A percentile compares a stretch with the other conserved stretches of the same genome.
phyloP scores from a whole-genome alignment of 2,888 invertebrate species.

The Apoda limacodes region DNA sequence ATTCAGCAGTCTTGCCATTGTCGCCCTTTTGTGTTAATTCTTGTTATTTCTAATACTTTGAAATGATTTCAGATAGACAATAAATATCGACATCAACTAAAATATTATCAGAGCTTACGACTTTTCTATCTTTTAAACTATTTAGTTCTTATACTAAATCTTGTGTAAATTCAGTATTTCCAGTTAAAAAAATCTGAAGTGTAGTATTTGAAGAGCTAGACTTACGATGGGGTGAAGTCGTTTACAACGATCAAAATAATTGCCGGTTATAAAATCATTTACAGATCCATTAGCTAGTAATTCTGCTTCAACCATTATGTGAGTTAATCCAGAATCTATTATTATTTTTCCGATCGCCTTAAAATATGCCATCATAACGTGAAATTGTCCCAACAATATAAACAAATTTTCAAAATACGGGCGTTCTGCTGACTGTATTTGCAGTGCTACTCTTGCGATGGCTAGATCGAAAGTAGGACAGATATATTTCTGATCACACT shows the following conservation, averaged over 20 bases:
- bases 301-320: slow-evolving; percentile 20
- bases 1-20: slow-evolving; percentile 13
- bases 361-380: slow-evolving; percentile 13
- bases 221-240: slow-evolving; percentile 21
- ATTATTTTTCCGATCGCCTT: slow-evolving; percentile 16
- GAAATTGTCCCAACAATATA: slow-evolving; percentile 13
- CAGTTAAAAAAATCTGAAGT: slow-evolving; percentile 23
- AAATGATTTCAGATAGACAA: slow-evolving; percentile 7
- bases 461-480: too few relatives aligned
- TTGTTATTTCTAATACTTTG: slow-evolving; percentile 6
- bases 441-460: slow-evolving; percentile 13
- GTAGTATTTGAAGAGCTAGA: slow-evolving; percentile 20
- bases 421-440: slow-evolving; percentile 7
- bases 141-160: slow-evolving; percentile 10
- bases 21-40: slow-evolving; percentile 13
- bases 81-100: too few relatives aligned
- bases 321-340: slow-evolving; percentile 18
- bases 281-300: slow-evolving; percentile 22
- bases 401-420: slow-evolving; percentile 7
- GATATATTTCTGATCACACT: slow-evolving; percentile 16
- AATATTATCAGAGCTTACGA: too few relatives aligned
- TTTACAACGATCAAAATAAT: slow-evolving; percentile 25
- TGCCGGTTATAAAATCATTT: slow-evolving; percentile 23
- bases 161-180: slow-evolving; percentile 2
- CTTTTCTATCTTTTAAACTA: too few relatives aligned